These are phyloP conservation scores for Nemapogon koenigi DNA, from an alignment of 2,888 invertebrate genomes.

Conservation along the genomic window DNA sequence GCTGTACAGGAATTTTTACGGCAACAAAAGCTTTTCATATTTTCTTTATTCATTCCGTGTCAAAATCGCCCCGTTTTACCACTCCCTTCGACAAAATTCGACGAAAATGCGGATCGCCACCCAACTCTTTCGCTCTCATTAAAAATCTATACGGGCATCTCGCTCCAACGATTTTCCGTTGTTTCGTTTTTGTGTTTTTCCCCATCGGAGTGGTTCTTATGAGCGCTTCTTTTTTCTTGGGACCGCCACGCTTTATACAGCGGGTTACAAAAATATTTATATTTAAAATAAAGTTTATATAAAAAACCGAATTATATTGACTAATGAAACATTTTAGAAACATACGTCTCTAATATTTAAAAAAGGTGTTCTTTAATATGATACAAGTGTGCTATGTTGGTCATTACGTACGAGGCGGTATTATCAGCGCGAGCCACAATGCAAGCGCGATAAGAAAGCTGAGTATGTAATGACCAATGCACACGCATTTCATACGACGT, in stretches of 20 bases:
- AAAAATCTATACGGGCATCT: conserved; percentile 31
- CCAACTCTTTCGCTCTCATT: conserved; percentile 54
- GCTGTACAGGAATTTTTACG: conserved; percentile 62
- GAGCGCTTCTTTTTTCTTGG: conserved; percentile 31
- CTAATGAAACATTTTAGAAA: too few relatives aligned
- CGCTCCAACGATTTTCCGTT: conserved; percentile 31
- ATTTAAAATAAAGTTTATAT: too few relatives aligned
- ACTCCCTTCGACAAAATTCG: conserved; percentile 36
- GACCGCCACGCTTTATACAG: conserved; percentile 4
- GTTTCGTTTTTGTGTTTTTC: conserved; percentile 54
- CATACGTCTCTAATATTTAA: too few relatives aligned
- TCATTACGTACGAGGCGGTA: too few relatives aligned
- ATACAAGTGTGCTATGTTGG: too few relatives aligned
- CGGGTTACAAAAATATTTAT: too few relatives aligned
- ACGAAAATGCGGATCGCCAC: conserved; percentile 42
- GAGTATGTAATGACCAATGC: too few relatives aligned
- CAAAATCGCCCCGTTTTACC: conserved; percentile 49
- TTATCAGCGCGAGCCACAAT: too few relatives aligned
- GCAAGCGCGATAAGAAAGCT: too few relatives aligned
- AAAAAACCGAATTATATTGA: too few relatives aligned
- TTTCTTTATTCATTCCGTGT: conserved; percentile 62
- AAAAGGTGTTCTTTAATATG: too few relatives aligned
- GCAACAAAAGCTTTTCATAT: conserved; percentile 62
- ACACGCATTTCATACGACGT: too few relatives aligned
- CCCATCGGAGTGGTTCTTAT: conserved; percentile 33